phyloP scores from a whole-genome alignment of 1,140 invertebrate species.

The Camponotus vicinus region DNA sequence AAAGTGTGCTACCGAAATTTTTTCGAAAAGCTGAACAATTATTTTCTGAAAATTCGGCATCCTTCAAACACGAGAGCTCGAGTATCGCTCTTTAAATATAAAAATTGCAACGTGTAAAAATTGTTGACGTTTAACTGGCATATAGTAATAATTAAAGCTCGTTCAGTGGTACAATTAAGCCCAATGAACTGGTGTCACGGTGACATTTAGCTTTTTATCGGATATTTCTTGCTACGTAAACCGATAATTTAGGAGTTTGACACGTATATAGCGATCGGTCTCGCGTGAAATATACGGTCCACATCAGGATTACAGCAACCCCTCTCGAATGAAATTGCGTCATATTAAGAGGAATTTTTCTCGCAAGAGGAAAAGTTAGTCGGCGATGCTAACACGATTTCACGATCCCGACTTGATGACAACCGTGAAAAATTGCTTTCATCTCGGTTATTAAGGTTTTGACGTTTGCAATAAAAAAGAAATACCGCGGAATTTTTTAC shows the following conservation, averaged over 20 bases:
- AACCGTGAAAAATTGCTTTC: slow-evolving; percentile 21
- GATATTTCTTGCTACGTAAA: slow-evolving; percentile 29
- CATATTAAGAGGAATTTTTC: neutral
- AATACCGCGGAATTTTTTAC: neutral
- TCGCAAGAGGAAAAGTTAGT: slow-evolving; percentile 11
- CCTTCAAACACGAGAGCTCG: neutral
- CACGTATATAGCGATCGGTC: neutral
- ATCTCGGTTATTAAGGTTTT: neutral
- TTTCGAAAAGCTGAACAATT: neutral
- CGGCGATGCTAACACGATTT: slow-evolving; percentile 14
- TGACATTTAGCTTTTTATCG: slow-evolving; percentile 56
- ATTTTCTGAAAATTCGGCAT: neutral
- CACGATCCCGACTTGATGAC: slow-evolving; percentile 10
- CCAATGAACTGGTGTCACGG: neutral
- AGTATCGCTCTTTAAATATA: neutral
- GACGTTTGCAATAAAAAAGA: neutral
- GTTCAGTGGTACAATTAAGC: slow-evolving; percentile 21
- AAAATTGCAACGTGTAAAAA: neutral
- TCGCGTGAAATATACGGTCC: slow-evolving; percentile 42
- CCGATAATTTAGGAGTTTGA: slow-evolving; percentile 47
- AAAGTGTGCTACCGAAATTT: too few species aligned
- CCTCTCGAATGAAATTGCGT: neutral
- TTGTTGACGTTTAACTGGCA: neutral
- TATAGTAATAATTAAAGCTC: neutral
- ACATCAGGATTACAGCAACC: neutral